These are phyloP conservation scores for Zaprionus nigranus DNA, from an alignment of 1,140 invertebrate species.

Conservation along the genomic window DNA sequence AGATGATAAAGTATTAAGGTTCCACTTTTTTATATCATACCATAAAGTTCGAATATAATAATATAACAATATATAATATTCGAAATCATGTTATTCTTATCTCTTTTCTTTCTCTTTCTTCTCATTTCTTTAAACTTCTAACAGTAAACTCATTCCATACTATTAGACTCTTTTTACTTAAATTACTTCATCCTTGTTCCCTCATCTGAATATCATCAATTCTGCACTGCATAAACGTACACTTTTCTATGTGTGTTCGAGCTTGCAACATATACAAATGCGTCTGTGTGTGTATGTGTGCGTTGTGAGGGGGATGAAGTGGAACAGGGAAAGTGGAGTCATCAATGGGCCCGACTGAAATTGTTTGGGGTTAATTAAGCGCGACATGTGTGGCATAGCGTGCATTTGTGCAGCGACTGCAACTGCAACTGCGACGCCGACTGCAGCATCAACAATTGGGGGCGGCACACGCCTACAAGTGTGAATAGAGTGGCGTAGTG, in stretches of 20 bases:
- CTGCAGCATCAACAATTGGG: conserved; percentile 2
- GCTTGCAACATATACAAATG: not conserved
- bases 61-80: too few relatives aligned
- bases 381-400: conserved; percentile 80
- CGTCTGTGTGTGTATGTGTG: conserved; percentile 7
- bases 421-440: conserved; percentile 19
- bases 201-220: not conserved
- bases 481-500: conserved; percentile 43
- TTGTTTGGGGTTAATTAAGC: conserved; percentile 83
- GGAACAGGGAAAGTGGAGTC: conserved; percentile 34
- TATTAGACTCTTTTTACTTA: too few relatives aligned
- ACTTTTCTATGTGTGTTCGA: not conserved
- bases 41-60: too few relatives aligned
- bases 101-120: too few relatives aligned
- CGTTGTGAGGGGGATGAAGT: conserved; percentile 14
- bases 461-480: conserved; percentile 57
- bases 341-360: conserved; percentile 43
- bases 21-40: too few relatives aligned
- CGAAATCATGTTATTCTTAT: too few relatives aligned
- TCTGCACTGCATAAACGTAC: conserved; percentile 18
- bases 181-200: not conserved
- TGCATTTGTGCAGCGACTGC: conserved; percentile 64
- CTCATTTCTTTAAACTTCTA: too few relatives aligned
- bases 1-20: too few relatives aligned
- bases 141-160: too few relatives aligned